These are phyloP conservation scores for Tetragonula clypearis DNA, from an alignment of 1,140 invertebrate species.

Conservation along the genomic window DNA sequence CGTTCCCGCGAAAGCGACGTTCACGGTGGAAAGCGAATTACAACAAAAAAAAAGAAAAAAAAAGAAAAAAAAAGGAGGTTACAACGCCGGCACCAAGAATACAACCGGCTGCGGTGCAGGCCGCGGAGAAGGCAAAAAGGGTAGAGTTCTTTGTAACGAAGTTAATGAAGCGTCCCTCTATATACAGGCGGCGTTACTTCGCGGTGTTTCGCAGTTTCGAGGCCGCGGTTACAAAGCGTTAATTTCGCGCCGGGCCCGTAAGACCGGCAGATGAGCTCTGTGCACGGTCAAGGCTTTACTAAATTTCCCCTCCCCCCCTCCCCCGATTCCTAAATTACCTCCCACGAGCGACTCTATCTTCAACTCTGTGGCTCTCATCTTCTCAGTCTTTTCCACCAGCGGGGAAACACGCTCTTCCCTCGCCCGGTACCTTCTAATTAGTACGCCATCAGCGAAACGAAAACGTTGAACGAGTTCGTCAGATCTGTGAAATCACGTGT, in stretches of 20 bases:
- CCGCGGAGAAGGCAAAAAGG: too few relatives aligned
- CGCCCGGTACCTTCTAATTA: constrained; percentile 6
- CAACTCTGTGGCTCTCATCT: constrained; percentile 20
- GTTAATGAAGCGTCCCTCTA: constrained; percentile 22
- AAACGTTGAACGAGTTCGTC: background rate
- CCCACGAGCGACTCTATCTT: constrained; percentile 6
- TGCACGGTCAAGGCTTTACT: constrained; percentile 32
- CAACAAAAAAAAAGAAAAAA: too few relatives aligned
- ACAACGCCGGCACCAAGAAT: background rate
- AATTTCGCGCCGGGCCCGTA: constrained; percentile 19
- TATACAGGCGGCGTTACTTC: background rate
- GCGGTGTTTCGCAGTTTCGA: constrained; percentile 20
- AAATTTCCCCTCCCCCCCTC: background rate
- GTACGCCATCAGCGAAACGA: background rate
- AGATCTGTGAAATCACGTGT: background rate
- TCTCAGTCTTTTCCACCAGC: constrained; percentile 12
- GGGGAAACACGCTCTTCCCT: background rate
- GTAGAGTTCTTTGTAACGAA: constrained; percentile 21
- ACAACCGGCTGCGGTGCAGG: background rate
- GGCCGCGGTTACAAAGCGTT: constrained; percentile 24
- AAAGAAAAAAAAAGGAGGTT: background rate
- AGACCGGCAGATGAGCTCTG: constrained; percentile 17
- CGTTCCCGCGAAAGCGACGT: too few relatives aligned
- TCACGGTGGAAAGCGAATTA: too few relatives aligned
- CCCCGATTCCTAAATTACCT: constrained; percentile 17